Evolutionary conservation across 1,140 invertebrate species (phyloP), one percentile per base, ranked within the genome.

Genomic region (Heliconius eleuchia): DNA sequence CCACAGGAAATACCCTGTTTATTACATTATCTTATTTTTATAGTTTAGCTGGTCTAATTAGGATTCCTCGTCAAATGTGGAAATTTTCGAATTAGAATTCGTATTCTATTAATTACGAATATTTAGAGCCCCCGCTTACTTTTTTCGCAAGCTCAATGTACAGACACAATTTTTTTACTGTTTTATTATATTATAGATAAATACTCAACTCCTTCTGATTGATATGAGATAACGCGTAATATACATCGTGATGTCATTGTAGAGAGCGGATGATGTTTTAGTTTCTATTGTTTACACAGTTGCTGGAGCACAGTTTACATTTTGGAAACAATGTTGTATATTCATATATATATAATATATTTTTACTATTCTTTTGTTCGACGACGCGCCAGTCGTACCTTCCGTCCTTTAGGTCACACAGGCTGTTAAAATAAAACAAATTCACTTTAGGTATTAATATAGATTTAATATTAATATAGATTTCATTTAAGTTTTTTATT

Each of bases 271-370:
- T 30, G 60, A 60, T 75, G 46, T 57, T 79, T 76, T 66, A 23
- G 34, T 39, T 46, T 23, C 55, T 72, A 76, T 79, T 79, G 78
- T 79, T 79, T 70, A 37, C 50, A 70, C 50, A 55, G 37, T n/a
- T 71, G 57, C 39, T 57, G 57, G 52, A 66, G 74, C 42, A 79
- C 37, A 79, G 79, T 79, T 80, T 78, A 78, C 76, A 78, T 83
- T 83, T 80, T n/a, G 77, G 71, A 79, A 80, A 83, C 83, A 86
- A 81, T 81, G 80, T 74, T 13, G 11, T 46, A 46, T 46, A 46
- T 46, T 6, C 6, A 30, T 11, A 11, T 42, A 42, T 23, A 23
- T 46, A 46, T 4, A 13, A 46, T 27, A 66, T 66, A 16, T 66
- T 66, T 30, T 66, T 66, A 66, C 4, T 13, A 30, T 66, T 30